These are phyloP conservation scores for Tyto alba DNA, from an alignment of 2,113 vertebrate species.

Conservation along the genomic window DNA sequence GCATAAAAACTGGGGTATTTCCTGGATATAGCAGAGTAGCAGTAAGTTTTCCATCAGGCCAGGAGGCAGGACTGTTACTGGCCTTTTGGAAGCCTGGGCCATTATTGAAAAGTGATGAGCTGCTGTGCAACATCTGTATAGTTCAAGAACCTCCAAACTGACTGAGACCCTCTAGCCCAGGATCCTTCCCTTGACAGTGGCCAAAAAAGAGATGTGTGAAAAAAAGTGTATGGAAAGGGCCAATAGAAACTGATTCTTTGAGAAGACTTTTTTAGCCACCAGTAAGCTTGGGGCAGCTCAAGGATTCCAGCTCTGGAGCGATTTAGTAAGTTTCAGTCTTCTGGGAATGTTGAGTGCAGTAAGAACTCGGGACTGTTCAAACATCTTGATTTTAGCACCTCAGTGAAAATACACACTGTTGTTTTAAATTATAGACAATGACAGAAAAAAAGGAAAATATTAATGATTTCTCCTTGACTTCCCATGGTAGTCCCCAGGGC, in stretches of 20 bases:
- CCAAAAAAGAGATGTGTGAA: fast-evolving
- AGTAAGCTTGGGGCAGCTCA: neutral
- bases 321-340: neutral
- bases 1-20: neutral
- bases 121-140: fast-evolving
- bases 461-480: neutral
- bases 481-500: neutral
- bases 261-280: neutral
- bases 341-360: neutral
- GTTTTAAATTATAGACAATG: neutral
- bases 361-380: neutral
- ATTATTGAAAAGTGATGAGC: neutral
- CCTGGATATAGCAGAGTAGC: neutral
- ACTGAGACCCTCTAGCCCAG: neutral
- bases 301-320: fast-evolving
- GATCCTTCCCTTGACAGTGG: neutral
- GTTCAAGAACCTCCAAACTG: neutral
- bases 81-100: neutral
- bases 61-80: neutral
- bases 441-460: neutral
- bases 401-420: neutral
- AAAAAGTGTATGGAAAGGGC: neutral
- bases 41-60: neutral
- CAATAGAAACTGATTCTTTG: neutral
- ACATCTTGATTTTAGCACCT: neutral